Conservation (phyloP, 2,888 invertebrate species). For the Peribatodes rhomboidaria region DNA sequence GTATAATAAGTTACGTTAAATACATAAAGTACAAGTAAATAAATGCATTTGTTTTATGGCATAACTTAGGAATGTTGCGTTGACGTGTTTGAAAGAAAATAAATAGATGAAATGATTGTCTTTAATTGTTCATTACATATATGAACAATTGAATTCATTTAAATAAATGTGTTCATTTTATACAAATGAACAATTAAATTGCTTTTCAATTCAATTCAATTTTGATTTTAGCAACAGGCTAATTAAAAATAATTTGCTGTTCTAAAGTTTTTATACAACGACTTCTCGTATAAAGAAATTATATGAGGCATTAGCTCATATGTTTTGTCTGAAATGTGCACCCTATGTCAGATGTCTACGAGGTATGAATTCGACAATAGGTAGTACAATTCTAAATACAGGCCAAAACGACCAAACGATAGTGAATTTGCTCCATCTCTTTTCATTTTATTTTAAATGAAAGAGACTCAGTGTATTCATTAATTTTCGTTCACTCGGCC, state of each 20-base stretch:
- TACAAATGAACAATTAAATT: too few relatives aligned
- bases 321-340: background rate
- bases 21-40: conserved; percentile 64
- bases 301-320: background rate
- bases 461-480: too few relatives aligned
- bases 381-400: too few relatives aligned
- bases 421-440: too few relatives aligned
- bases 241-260: background rate
- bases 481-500: too few relatives aligned
- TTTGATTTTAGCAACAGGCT: background rate
- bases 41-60: conserved; percentile 79
- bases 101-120: background rate
- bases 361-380: background rate
- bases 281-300: background rate
- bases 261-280: background rate
- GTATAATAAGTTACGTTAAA: conserved; percentile 48
- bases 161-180: too few relatives aligned
- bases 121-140: too few relatives aligned
- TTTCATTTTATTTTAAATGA: too few relatives aligned
- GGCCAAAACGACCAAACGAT: too few relatives aligned
- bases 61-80: conserved; percentile 71
- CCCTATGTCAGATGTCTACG: background rate
- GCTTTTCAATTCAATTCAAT: background rate
- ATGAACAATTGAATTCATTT: too few relatives aligned
- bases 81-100: conserved; percentile 35